A percentile compares a stretch with the other conserved stretches of the same genome.
Evolutionary conservation across 2,113 vertebrate genomes (phyloP).

Genomic region (Xenopus laevis): DNA sequence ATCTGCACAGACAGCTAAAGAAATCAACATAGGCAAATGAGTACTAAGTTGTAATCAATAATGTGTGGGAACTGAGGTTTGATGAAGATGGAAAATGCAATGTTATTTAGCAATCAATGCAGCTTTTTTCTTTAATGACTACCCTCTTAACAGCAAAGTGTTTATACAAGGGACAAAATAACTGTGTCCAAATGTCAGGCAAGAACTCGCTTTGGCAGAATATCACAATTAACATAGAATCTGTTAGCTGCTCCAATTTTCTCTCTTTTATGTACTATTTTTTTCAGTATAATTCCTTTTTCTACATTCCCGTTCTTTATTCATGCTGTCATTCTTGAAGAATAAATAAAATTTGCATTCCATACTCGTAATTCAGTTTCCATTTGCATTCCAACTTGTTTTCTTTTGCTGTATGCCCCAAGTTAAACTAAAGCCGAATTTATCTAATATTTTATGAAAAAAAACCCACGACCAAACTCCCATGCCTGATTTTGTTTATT

Average conservation of each 20-base stretch:
- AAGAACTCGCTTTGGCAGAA: constrained; percentile 1
- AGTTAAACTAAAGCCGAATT: too few relatives aligned
- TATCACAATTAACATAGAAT: background rate
- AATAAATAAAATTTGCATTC: too few relatives aligned
- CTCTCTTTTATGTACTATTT: background rate
- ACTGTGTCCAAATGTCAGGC: background rate
- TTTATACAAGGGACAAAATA: background rate
- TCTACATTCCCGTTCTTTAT: too few relatives aligned
- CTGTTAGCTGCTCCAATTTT: constrained; percentile 3
- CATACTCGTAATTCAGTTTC: too few relatives aligned
- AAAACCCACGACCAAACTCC: too few relatives aligned
- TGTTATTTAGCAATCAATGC: background rate
- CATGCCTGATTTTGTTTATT: too few relatives aligned
- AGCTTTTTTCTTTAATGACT: constrained; percentile 5
- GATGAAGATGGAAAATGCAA: background rate
- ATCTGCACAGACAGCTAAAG: background rate
- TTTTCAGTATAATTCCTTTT: background rate
- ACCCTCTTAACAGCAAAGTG: constrained; percentile 5
- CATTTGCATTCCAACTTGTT: too few relatives aligned
- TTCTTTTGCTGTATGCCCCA: too few relatives aligned
- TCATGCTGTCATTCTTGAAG: too few relatives aligned
- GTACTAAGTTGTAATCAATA: background rate
- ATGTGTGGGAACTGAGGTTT: constrained; percentile 8
- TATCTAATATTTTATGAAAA: too few relatives aligned
- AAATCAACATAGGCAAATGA: background rate